Evolutionary conservation across 2,888 invertebrate genomes (phyloP), one percentile per base, ranked within the genome.

Genomic region (Choreutis nemorana): DNA sequence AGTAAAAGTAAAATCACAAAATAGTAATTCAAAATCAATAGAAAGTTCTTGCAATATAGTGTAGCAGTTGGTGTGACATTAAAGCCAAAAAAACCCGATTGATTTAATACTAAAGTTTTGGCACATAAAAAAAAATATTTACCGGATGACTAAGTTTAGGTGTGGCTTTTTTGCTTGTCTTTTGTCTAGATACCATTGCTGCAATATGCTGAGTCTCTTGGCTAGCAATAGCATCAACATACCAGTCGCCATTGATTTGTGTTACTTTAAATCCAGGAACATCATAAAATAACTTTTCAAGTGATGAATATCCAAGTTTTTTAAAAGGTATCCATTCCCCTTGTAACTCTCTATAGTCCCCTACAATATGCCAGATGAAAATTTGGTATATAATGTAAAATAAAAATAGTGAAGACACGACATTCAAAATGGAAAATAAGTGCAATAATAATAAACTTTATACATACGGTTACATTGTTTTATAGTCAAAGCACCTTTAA

Each of bases 251-350:
- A 50, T 80, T 72, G 11, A 50, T 50, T 40, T 68, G 67, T n/a
- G 66, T 66, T 5, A 81, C 61, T 43, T 78, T 81, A 45, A 87
- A 75, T 14, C 83, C 80, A 7, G 85, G 82, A 10, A 83, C 78
- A 37, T 78, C 78, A 18, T 62, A 45, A 32, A 89, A 66, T 36
- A 90, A 72, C 20, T 83, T 83, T 34, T 85, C 82, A 5, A 88
- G 57, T 5, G 66, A 63, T 21, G 61, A 46, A 57, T 73, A 87
- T 3, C 88, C 88, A 31, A 87, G 61, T 41, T 72, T 71, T 33
- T 59, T 66, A 44, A 63, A 88, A 4, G 88, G 88, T 42, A 90
- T 83, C 41, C 64, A 63, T 49, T 81, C 80, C 14, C 87, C 87
- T 51, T 86, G 83, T 14, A 89, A 55, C 40, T 81, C 81, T 28